Evolutionary conservation across 2,888 invertebrate species (phyloP), one percentile per base, ranked within the genome.

Genomic region (Oscheius sp.): DNA sequence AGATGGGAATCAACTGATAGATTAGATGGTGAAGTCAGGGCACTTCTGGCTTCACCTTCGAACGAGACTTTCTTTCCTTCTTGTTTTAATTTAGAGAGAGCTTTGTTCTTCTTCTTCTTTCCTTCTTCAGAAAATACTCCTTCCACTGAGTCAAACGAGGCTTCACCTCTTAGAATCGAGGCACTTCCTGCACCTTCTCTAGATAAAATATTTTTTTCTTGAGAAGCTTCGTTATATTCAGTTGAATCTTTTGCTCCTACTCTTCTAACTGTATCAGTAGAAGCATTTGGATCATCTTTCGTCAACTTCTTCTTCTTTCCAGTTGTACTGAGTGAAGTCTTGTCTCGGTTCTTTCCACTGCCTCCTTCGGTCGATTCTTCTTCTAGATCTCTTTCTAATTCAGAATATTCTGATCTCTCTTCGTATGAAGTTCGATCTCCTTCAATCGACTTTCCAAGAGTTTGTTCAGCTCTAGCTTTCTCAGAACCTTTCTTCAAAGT

Each of bases 341-440:
- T n/a, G 20, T 71, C 66, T 50, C 63, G 65, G 15, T 55, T 64
- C 27, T 74, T 71, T 48, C 55, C 37, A 37, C 71, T 29, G 3
- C 68, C 53, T 5, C 74, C 71, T 45, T 74, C 74, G 1, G 65
- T 58, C 0, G 67, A 57, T 29, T 68, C 75, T 31, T 66, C 65
- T 39, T 74, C 48, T 23, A 23, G 4, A 23, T 23, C 23, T 25
- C 34, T 55, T 31, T 55, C 55, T 1, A 23, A n/a, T 33, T 31
- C 61, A 42, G 61, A 23, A 3, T 42, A 27, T 42, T n/a, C 17
- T 25, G 25, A 3, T 42, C 34, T 33, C 34, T 37, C 37, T 12
- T 6, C 20, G 17, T 55, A 20, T 12, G 33, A n/a, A 33, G 12
- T 12, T 31, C 8, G 17, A 34, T 55, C 33, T 17, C 29, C 45